Conservation (phyloP, 2,113 vertebrate species). For the Phycodurus eques region DNA sequence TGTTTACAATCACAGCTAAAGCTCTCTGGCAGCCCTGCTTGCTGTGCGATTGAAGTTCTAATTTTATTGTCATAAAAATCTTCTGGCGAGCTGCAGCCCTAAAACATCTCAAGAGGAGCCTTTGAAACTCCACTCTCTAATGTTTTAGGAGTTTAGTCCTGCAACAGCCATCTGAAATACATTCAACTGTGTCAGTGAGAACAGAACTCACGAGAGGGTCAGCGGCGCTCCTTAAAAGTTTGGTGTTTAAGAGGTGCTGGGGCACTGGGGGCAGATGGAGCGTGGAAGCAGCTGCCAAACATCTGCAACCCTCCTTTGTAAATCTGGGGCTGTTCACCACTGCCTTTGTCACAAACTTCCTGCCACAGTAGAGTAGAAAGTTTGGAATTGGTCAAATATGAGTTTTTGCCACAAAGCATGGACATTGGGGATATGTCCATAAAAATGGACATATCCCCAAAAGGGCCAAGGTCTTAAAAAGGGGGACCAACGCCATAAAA, state of each 20-base stretch:
- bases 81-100: constrained; percentile 50
- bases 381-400: constrained; percentile 24
- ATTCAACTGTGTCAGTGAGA: constrained; percentile 35
- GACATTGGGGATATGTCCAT: too few species aligned
- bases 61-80: constrained; percentile 66
- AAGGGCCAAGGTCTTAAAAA: background rate
- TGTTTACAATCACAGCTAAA: constrained; percentile 59
- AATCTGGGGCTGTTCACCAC: constrained; percentile 37
- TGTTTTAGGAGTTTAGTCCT: constrained; percentile 23
- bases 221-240: constrained; percentile 62
- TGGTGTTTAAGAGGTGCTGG: constrained; percentile 74
- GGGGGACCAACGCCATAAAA: background rate
- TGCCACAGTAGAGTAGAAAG: constrained; percentile 30
- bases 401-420: background rate
- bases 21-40: constrained; percentile 49
- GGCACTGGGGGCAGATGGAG: constrained; percentile 58
- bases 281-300: constrained; percentile 66
- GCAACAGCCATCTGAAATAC: constrained; percentile 40
- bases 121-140: constrained; percentile 40
- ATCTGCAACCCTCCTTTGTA: constrained; percentile 61
- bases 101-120: constrained; percentile 42
- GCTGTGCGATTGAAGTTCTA: constrained; percentile 63
- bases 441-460: background rate
- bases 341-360: constrained; percentile 61
- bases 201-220: constrained; percentile 51